Conservation (phyloP, 2,113 vertebrate species). For the Gila orcuttii region DNA sequence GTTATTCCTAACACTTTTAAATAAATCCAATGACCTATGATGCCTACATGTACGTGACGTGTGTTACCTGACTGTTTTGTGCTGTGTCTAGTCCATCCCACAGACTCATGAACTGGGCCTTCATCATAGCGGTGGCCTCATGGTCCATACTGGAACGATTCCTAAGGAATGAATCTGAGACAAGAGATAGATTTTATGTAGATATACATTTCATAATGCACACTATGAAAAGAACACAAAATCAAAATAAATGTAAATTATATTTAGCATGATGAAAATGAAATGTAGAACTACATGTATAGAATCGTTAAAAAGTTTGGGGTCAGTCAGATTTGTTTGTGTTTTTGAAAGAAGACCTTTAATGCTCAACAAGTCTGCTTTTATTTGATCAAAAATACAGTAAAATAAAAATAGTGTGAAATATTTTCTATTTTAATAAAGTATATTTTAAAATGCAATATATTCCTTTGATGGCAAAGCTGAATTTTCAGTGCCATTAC, state of each 20-base stretch:
- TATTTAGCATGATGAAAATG: too few relatives aligned
- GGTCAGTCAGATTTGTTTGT: background rate
- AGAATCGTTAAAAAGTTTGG: background rate
- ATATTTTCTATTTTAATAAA: background rate
- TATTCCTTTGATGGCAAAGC: background rate
- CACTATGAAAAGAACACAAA: background rate
- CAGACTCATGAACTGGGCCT: slow-evolving; percentile 85
- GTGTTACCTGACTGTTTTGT: slow-evolving; percentile 72
- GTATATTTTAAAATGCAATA: background rate
- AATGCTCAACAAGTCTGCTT: background rate
- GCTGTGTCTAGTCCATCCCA: slow-evolving; percentile 82
- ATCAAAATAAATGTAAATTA: background rate
- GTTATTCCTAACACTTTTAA: background rate
- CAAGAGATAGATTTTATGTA: background rate
- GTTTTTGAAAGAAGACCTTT: background rate
- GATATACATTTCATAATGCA: too few relatives aligned
- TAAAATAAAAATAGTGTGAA: background rate
- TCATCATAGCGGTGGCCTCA: slow-evolving; percentile 85
- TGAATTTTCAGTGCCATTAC: background rate
- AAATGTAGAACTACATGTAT: background rate
- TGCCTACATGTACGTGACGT: background rate
- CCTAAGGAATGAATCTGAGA: slow-evolving; percentile 79
- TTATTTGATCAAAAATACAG: background rate
- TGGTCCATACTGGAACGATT: slow-evolving; percentile 80
- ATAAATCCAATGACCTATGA: background rate